Conservation (phyloP, 1,140 invertebrate species). For the Steinernema feltiae region DNA sequence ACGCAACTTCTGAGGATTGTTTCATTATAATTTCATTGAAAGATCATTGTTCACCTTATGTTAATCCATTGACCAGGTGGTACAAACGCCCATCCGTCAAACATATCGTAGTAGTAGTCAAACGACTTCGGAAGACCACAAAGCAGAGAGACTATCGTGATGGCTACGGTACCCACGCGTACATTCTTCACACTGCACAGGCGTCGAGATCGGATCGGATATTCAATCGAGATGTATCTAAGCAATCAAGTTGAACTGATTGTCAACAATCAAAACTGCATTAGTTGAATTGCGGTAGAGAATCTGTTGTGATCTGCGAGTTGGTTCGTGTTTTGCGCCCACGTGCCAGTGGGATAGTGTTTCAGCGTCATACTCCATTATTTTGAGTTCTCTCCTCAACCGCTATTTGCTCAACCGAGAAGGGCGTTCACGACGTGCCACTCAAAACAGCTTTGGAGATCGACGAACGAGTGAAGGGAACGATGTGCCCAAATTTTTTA, state of each 20-base stretch:
- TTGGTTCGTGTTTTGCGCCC: conserved; percentile 3
- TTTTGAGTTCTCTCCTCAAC: not conserved
- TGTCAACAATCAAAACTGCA: not conserved
- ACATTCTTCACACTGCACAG: conserved; percentile 52
- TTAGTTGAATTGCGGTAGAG: not conserved
- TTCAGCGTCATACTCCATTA: not conserved
- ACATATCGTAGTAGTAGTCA: conserved; percentile 48
- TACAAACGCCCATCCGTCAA: conserved; percentile 50
- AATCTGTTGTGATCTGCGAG: not conserved
- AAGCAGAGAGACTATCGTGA: conserved; percentile 47
- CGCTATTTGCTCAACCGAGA: not conserved
- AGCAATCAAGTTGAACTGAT: conserved; percentile 13
- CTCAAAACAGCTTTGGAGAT: conserved; percentile 12
- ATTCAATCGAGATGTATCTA: conserved; percentile 55
- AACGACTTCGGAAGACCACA: conserved; percentile 54
- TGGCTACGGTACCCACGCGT: conserved; percentile 48
- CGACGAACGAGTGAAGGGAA: not conserved
- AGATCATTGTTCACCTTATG: conserved; percentile 28
- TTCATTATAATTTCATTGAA: not conserved
- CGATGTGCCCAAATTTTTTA: not conserved
- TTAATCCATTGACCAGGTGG: conserved; percentile 42
- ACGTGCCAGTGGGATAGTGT: not conserved
- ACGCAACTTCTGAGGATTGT: conserved; percentile 10
- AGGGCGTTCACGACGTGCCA: not conserved
- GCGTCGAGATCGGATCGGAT: conserved; percentile 48